Base-by-base conservation (phyloP, 2,797 vertebrate genomes). In the Myotis pilosus region DNA sequence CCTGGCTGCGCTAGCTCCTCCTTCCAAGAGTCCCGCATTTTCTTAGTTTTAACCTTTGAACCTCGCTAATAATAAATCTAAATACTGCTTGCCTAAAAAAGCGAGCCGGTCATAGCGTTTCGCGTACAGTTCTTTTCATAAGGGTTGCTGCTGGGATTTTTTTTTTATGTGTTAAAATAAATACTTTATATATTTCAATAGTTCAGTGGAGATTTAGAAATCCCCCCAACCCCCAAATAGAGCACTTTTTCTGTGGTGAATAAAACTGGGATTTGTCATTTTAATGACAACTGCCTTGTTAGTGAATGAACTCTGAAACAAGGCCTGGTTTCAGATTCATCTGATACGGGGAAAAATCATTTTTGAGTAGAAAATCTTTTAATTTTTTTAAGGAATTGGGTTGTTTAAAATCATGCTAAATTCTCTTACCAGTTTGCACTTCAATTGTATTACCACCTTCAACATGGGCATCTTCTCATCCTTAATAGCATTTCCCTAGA, bases 1-100 rank as follows among this genome's bases (percentile, higher is more conserved):
- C 87, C 87, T 71, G 12, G 88, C 94, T 79, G 51, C 88, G 87
- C 33, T 81, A 53, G 92, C 64, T 68, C 76, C 94, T 78, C 94
- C 96, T 97, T 94, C 84, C 80, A 87, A 96, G 93, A 95, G 83
- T 89, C 87, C 16, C 22, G 69, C 92, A 82, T 96, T 96, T 96
- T 96, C 91, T 95, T 94, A 79, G 12, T 86, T 97, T 93, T 96
- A 95, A 93, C 85, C 91, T 98, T 95, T 96, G 60, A 94, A 91
- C 93, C 78, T 92, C 82, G 57, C 91, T 92, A 83, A 69, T 97
- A 96, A 96, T 97, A 97, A 96, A 95, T 97, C 97, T 92, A 75
- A 71, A 41, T 68, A 69, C 71, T 84, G 28, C 57, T 94, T 87
- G 13, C 86, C 51, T 55, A 76, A 88, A 90, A 97, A 92, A 74